A percentile compares a stretch with the other conserved stretches of the same genome.
Evolutionary conservation across 2,888 invertebrate genomes (phyloP).

Genomic region (Lepidonotus clava): DNA sequence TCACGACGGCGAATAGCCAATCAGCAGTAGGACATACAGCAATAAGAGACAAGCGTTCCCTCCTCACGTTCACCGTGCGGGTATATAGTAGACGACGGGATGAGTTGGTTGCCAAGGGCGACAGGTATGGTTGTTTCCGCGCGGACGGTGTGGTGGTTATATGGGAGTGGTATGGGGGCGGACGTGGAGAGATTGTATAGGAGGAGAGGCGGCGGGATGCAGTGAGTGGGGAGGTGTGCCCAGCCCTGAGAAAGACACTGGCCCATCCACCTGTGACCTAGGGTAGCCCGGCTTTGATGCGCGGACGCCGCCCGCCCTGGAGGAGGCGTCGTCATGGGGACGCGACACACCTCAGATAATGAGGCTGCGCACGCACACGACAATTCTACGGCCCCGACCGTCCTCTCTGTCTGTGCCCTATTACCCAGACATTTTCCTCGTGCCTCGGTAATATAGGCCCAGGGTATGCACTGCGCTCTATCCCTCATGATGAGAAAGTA

Average conservation of each 20-base stretch:
- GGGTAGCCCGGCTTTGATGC: conserved; percentile 21
- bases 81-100: neutral
- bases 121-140: neutral
- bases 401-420: too few relatives aligned
- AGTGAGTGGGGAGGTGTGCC: neutral
- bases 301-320: neutral
- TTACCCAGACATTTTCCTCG: too few relatives aligned
- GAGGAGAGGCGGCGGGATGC: neutral
- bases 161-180: neutral
- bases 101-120: neutral
- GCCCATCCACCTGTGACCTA: conserved; percentile 5
- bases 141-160: neutral
- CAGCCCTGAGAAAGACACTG: conserved; percentile 11
- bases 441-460: neutral
- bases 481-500: too few relatives aligned
- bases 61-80: neutral
- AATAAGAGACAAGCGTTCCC: neutral
- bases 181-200: neutral
- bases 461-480: neutral
- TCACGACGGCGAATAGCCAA: neutral
- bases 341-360: conserved; percentile 18
- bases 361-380: neutral
- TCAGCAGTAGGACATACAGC: neutral
- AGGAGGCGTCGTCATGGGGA: neutral
- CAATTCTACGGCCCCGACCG: neutral